These are phyloP conservation scores for Gambelia wislizenii DNA, from an alignment of 2,797 vertebrate species.

Conservation along the genomic window DNA sequence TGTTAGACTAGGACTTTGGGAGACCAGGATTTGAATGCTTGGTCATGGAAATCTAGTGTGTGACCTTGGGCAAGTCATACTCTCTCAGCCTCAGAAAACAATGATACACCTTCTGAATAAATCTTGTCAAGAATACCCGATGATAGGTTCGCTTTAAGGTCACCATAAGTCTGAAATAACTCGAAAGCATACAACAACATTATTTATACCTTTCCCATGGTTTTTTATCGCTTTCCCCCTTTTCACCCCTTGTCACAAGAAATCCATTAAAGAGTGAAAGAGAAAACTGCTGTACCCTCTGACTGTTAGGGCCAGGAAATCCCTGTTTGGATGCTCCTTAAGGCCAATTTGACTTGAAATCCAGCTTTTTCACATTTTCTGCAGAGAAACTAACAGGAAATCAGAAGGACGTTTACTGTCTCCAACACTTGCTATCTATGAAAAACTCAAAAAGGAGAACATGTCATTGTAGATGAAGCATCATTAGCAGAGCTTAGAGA, in stretches of 20 bases:
- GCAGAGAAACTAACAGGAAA: rapidly evolving
- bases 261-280: too few relatives aligned
- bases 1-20: not conserved
- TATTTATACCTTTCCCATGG: too few relatives aligned
- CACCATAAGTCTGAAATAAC: too few relatives aligned
- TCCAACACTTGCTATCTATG: not conserved
- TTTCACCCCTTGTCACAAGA: too few relatives aligned
- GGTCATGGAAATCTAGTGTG: not conserved
- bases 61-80: not conserved
- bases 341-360: rapidly evolving
- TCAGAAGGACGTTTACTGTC: not conserved
- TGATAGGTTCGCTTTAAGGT: too few relatives aligned
- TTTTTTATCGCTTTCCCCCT: too few relatives aligned
- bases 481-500: too few relatives aligned
- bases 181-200: too few relatives aligned
- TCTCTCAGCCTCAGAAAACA: not conserved
- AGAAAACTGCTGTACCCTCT: not conserved
- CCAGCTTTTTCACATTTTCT: not conserved
- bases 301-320: not conserved
- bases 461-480: not conserved
- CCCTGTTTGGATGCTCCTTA: not conserved
- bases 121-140: too few relatives aligned
- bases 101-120: too few relatives aligned
- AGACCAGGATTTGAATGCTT: not conserved
- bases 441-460: too few relatives aligned